Evolutionary conservation across 2,888 invertebrate genomes (phyloP).

Genomic region (Theodoxus fluviatilis): DNA sequence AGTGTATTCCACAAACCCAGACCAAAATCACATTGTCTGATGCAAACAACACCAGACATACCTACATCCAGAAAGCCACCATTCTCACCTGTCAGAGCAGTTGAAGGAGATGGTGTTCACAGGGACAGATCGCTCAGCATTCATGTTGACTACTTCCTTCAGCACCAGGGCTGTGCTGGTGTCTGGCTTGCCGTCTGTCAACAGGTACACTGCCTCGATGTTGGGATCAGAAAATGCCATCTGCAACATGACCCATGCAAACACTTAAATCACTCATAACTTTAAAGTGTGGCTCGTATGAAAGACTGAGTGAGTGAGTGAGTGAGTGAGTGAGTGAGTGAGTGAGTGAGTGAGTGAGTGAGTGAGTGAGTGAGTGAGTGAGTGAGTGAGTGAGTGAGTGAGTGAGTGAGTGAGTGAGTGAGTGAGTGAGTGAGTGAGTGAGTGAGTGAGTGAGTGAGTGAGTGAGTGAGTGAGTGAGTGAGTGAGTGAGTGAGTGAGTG

Average conservation of each 20-base stretch:
- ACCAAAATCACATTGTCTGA: no score
- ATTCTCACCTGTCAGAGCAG: slow-evolving; percentile 63
- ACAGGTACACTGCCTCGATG: slow-evolving; percentile 62
- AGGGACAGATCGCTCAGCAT: slow-evolving; percentile 50
- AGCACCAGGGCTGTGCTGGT: slow-evolving; percentile 63
- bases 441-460: no score
- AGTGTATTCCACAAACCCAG: not conserved
- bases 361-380: not conserved
- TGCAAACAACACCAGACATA: no score
- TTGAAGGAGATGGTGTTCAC: slow-evolving; percentile 66
- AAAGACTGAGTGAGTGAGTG: not conserved
- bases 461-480: not conserved
- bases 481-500: not conserved
- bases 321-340: not conserved
- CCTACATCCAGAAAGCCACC: no score
- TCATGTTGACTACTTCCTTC: slow-evolving; percentile 58
- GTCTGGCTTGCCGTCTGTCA: slow-evolving; percentile 67
- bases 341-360: not conserved
- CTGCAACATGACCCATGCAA: slow-evolving; percentile 38
- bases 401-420: no score
- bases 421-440: no score
- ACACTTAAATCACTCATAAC: no score
- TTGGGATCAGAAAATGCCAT: slow-evolving; percentile 62
- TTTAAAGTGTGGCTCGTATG: no score
- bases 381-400: no score